phyloP scores from a whole-genome alignment of 1,140 invertebrate species.

The Bacillus rossius region DNA sequence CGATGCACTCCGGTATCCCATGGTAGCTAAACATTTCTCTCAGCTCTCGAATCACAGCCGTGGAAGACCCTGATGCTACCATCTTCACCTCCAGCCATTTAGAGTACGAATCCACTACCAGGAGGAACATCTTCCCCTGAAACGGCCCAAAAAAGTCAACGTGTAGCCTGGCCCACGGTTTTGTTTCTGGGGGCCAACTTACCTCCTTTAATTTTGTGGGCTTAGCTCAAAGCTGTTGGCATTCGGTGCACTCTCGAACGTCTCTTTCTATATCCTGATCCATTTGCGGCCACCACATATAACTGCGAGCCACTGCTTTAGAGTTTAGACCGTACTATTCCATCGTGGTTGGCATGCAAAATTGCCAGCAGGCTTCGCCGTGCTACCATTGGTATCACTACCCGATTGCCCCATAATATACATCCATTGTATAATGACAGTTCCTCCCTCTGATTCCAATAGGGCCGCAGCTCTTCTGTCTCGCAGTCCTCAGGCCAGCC shows the following conservation, averaged over 20 bases:
- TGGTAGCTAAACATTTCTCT: no score
- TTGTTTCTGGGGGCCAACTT: slow-evolving; percentile 34
- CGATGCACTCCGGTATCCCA: no score
- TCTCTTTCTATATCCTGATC: slow-evolving; percentile 38
- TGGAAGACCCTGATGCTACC: no score
- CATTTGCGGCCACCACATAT: slow-evolving; percentile 44
- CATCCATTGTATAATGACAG: not conserved
- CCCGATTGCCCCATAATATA: slow-evolving; percentile 16
- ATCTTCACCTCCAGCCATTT: no score
- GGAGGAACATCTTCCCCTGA: slow-evolving; percentile 1
- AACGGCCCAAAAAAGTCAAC: slow-evolving; percentile 40
- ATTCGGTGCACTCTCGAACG: slow-evolving; percentile 15
- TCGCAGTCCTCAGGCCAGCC: not conserved
- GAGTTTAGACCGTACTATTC: slow-evolving; percentile 42
- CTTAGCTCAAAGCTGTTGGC: not conserved
- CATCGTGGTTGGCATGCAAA: slow-evolving; percentile 40
- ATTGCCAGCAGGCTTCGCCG: slow-evolving; percentile 25
- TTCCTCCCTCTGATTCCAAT: not conserved
- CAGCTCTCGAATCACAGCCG: no score
- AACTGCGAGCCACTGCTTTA: slow-evolving; percentile 38
- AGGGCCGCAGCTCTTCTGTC: not conserved
- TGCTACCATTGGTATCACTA: slow-evolving; percentile 29
- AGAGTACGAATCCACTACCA: no score
- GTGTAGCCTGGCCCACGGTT: slow-evolving; percentile 43
- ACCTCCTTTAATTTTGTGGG: slow-evolving; percentile 24